Percentiles rank a stretch among this genome's conserved stretches.
Conservation (phyloP, 2,113 vertebrate species). For the Emydocephalus ijimae region DNA sequence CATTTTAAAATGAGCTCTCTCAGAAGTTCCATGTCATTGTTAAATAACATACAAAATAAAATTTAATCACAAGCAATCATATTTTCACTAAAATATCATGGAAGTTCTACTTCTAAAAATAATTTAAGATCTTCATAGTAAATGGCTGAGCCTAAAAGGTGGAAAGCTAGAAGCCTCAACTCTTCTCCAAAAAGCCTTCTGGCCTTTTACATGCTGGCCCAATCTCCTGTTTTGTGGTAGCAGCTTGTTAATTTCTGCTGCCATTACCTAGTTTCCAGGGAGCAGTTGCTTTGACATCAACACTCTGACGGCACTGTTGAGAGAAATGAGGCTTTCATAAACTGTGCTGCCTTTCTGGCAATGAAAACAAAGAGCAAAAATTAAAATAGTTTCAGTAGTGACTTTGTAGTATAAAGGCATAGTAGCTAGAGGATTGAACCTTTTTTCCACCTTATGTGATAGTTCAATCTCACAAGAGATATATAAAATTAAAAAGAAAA, state of each 20-base stretch:
- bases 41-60: neutral
- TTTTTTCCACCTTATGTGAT: neutral
- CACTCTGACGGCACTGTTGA: neutral
- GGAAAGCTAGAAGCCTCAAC: neutral
- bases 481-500: neutral
- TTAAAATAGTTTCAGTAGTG: neutral
- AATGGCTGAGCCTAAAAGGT: neutral
- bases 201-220: neutral
- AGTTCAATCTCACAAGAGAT: neutral
- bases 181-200: neutral
- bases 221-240: neutral
- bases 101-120: neutral
- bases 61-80: neutral
- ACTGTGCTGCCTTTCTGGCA: neutral
- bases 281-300: neutral
- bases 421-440: neutral
- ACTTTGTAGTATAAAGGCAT: neutral
- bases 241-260: neutral
- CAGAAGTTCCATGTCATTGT: neutral
- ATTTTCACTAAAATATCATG: neutral
- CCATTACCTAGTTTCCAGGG: neutral
- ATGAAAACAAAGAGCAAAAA: neutral
- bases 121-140: neutral
- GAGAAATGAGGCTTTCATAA: neutral
- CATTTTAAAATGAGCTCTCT: neutral